These are phyloP conservation scores for Hydropsyche betteni DNA, from an alignment of 2,888 invertebrate species.

Conservation along the genomic window DNA sequence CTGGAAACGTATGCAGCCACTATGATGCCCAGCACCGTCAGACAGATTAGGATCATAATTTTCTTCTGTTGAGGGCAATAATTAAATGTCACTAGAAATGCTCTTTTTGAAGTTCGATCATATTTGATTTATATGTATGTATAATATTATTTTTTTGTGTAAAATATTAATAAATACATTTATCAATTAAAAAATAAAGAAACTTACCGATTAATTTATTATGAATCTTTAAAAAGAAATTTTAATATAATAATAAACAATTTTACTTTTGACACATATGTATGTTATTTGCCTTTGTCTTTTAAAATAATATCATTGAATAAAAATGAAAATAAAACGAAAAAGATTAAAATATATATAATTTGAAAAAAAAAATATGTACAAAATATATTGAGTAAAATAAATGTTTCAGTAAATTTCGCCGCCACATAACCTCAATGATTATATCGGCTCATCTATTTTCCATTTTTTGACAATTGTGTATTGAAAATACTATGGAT, in stretches of 20 bases:
- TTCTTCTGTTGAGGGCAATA: conserved; percentile 76
- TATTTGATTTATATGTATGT: too few relatives aligned
- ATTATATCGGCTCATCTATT: too few relatives aligned
- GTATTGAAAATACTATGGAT: too few relatives aligned
- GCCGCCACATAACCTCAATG: too few relatives aligned
- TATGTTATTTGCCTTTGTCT: conserved; percentile 44
- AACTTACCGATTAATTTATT: too few relatives aligned
- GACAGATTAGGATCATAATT: conserved; percentile 91
- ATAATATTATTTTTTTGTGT: too few relatives aligned
- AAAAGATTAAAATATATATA: conserved; percentile 48
- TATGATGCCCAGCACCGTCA: conserved; percentile 83
- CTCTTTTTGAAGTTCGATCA: too few relatives aligned
- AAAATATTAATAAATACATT: too few relatives aligned
- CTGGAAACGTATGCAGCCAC: conserved; percentile 76
- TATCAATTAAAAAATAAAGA: too few relatives aligned
- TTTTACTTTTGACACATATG: not conserved
- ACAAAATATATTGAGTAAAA: conserved; percentile 34
- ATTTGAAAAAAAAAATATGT: conserved; percentile 44
- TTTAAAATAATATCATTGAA: conserved; percentile 38
- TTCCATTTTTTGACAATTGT: too few relatives aligned
- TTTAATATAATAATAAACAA: too few relatives aligned
- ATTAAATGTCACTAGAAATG: conserved; percentile 46
- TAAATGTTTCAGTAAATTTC: conserved; percentile 8
- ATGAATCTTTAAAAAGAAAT: too few relatives aligned
- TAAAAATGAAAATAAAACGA: conserved; percentile 42